phyloP scores from a whole-genome alignment of 2,888 invertebrate species.

The Tortrix viridana region DNA sequence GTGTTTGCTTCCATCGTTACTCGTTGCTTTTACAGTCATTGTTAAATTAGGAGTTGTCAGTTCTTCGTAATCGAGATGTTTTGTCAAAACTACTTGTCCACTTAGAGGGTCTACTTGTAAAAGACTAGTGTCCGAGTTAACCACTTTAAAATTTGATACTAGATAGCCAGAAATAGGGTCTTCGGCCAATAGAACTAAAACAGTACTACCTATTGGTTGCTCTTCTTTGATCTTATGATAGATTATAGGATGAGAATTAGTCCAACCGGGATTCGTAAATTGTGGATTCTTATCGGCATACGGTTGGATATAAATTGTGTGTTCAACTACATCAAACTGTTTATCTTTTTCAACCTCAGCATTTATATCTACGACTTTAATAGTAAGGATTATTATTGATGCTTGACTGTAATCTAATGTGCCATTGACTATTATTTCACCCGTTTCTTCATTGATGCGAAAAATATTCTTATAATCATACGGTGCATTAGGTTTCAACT shows the following conservation, averaged over 20 bases:
- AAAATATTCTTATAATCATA: conserved; percentile 88
- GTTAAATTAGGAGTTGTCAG: conserved; percentile 84
- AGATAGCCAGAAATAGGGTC: conserved; percentile 87
- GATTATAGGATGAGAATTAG: conserved; percentile 87
- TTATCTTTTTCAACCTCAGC: conserved; percentile 86
- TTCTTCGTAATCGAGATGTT: conserved; percentile 90
- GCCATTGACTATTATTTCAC: conserved; percentile 87
- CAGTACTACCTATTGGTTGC: conserved; percentile 88
- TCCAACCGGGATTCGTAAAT: conserved; percentile 90
- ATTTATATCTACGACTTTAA: conserved; percentile 88
- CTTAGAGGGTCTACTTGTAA: conserved; percentile 86
- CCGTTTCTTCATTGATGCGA: conserved; percentile 87
- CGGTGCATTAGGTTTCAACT: conserved; percentile 83
- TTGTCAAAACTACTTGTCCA: conserved; percentile 90
- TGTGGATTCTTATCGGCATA: conserved; percentile 90
- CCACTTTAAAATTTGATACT: conserved; percentile 85
- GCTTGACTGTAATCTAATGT: conserved; percentile 89
- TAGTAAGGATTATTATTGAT: conserved; percentile 89
- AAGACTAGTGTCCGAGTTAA: conserved; percentile 81
- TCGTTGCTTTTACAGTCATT: conserved; percentile 83
- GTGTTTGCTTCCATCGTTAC: conserved; percentile 80
- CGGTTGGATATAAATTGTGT: conserved; percentile 91
- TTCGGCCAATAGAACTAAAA: conserved; percentile 87
- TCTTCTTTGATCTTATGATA: conserved; percentile 89
- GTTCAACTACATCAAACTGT: conserved; percentile 87